Conservation (phyloP, 2,888 invertebrate species). For the Drosophila phalerata region DNA sequence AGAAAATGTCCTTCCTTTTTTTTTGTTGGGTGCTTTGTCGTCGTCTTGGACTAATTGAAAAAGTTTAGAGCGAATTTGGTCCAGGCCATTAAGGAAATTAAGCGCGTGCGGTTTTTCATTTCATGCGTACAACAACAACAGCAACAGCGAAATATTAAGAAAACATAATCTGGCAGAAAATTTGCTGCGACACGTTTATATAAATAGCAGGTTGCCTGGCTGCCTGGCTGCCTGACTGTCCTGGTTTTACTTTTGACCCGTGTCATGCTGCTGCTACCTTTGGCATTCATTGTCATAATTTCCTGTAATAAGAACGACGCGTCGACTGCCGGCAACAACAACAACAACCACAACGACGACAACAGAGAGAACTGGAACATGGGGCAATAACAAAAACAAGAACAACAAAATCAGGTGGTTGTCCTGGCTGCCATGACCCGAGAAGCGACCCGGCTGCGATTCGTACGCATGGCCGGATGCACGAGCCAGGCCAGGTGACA, state of each 20-base stretch:
- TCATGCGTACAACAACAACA: constrained; percentile 19
- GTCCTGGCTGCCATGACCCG: constrained; percentile 27
- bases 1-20: constrained; percentile 55
- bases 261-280: constrained; percentile 60
- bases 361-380: constrained; percentile 15
- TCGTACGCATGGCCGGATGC: constrained; percentile 57
- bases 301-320: constrained; percentile 77
- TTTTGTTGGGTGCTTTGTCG: constrained; percentile 28
- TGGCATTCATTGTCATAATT: constrained; percentile 81
- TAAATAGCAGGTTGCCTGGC: constrained; percentile 60
- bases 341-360: constrained; percentile 29
- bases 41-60: constrained; percentile 68
- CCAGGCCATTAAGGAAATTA: constrained; percentile 75
- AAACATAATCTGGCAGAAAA: constrained; percentile 77
- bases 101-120: constrained; percentile 69
- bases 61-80: constrained; percentile 68
- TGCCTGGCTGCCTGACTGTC: neutral
- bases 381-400: constrained; percentile 8
- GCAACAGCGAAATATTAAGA: constrained; percentile 65
- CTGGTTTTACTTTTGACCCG: constrained; percentile 44
- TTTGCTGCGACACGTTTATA: constrained; percentile 71
- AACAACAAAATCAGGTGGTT: constrained; percentile 26
- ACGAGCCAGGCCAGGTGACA: constrained; percentile 63
- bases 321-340: constrained; percentile 40
- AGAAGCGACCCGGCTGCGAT: constrained; percentile 7